Percentiles rank a stretch among this genome's conserved stretches.
Evolutionary conservation across 2,888 invertebrate species (phyloP).

Genomic region (Laothoe populi): DNA sequence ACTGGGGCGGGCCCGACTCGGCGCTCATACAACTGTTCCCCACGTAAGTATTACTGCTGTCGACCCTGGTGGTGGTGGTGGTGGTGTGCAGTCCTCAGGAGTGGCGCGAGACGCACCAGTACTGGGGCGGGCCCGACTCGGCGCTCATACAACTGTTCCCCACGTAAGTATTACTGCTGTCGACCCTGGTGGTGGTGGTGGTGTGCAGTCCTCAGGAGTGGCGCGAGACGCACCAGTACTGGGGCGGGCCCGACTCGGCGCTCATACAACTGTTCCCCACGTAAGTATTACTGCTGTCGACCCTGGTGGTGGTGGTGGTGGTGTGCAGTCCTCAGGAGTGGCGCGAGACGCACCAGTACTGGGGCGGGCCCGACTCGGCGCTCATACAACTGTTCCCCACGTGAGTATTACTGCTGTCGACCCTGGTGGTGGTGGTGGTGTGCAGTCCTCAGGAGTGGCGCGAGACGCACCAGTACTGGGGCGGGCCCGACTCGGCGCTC

Average conservation of each 20-base stretch:
- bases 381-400: constrained; percentile 90
- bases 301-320: constrained; percentile 84
- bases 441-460: constrained; percentile 91
- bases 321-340: constrained; percentile 88
- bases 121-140: constrained; percentile 93
- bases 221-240: constrained; percentile 93
- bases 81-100: constrained; percentile 85
- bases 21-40: constrained; percentile 90
- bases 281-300: too few relatives aligned
- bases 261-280: constrained; percentile 90
- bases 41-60: too few relatives aligned
- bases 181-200: constrained; percentile 85
- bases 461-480: constrained; percentile 94
- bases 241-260: constrained; percentile 92
- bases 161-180: too few relatives aligned
- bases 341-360: constrained; percentile 93
- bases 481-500: constrained; percentile 90
- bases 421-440: constrained; percentile 81
- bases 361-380: constrained; percentile 92
- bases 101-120: constrained; percentile 94
- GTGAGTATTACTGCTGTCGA: too few relatives aligned
- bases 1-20: constrained; percentile 93
- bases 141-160: constrained; percentile 90
- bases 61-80: constrained; percentile 86
- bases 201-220: constrained; percentile 88